Base-by-base conservation (phyloP, 1,140 invertebrate species). In the Ptiloglossa arizonensis region DNA sequence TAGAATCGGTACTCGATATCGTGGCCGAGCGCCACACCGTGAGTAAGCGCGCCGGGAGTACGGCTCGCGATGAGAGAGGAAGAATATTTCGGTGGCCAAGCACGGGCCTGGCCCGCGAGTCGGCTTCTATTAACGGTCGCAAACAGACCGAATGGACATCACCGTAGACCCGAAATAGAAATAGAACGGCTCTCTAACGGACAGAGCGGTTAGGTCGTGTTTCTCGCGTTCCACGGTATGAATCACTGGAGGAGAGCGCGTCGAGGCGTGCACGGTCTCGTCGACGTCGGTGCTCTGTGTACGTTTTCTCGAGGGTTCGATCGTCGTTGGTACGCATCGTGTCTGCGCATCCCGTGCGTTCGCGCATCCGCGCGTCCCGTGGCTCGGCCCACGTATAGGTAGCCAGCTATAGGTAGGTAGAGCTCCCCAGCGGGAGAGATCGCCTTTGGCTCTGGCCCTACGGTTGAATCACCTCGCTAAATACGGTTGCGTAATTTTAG, bases 221-320 rank as follows among this genome's bases (percentile, higher is more conserved):
- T 90, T 89, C 87, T 89, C 85, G 87, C 89, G 89, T 90, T 90
- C 89, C 88, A 86, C 69, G 66, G 85, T 59, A 87, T 91, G 90
- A 90, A 89, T 91, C 90, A 91, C 87, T 83, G 71, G 35, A 79
- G 79, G 86, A 83, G 82, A 88, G 73, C 87, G 68, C 80, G n/a
- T n/a, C n/a, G n/a, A n/a, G n/a, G n/a, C n/a, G 70, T 77, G 54
- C 59, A 27, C 73, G 52, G 3, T 57, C 52, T 63, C 48, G 60
- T 69, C 60, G n/a, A n/a, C n/a, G n/a, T 5, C 57, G 57, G 9
- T 32, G 35, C 29, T n/a, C n/a, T 44, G 74, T 64, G 41, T 44
- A 64, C 71, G 63, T 63, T 46, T 77, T 81, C 78, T 75, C 78
- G 72, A 82, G 57, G 35, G 54, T 79, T 74, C 77, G 19, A 79